Evolutionary conservation across 2,797 vertebrate genomes (phyloP), one percentile per base, ranked within the genome.

Genomic region (Neosilurus hyrtlii): DNA sequence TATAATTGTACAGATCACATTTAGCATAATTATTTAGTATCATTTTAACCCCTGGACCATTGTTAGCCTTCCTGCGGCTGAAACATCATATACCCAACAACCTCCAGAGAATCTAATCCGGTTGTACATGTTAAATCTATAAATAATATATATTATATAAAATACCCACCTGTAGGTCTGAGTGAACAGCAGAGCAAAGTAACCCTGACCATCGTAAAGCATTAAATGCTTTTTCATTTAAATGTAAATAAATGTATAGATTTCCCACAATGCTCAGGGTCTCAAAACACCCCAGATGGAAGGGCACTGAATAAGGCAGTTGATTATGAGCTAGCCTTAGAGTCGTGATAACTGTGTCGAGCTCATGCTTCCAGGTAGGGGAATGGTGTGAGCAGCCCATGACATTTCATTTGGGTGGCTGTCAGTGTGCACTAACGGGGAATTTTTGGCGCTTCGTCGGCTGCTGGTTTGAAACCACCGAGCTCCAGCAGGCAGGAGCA

Each of bases 291-390:
- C 67, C 22, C 12, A 43, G 73, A 59, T 35, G 65, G 14, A 63
- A 54, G 57, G 35, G 20, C 62, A 70, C 56, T 88, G 90, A 92
- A 91, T 90, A 91, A 92, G 92, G 88, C 91, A 89, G 90, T 90
- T 83, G 88, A 91, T 92, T 90, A 91, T 90, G 89, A 90, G 88
- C 82, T 52, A 81, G 84, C 87, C 71, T 86, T 54, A 86, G 89
- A 87, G 85, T 86, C 88, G 84, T 84, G 61, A 94, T 92, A 88
- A 86, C 85, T 88, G 90, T 88, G 92, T 92, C 84, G 70, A 84
- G 77, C 62, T 51, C 67, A 72, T 86, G 83, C 75, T 61, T 52
- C 37, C 52, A 67, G 43, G 35, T 59, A 54, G 68, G 54, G 83
- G 61, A 83, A 52, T 66, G 61, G 83, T 73, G 51, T 82, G 83